A percentile compares a stretch with the other conserved stretches of the same genome.
Evolutionary conservation across 2,113 vertebrate genomes (phyloP).

Genomic region (Eubucco bourcierii): DNA sequence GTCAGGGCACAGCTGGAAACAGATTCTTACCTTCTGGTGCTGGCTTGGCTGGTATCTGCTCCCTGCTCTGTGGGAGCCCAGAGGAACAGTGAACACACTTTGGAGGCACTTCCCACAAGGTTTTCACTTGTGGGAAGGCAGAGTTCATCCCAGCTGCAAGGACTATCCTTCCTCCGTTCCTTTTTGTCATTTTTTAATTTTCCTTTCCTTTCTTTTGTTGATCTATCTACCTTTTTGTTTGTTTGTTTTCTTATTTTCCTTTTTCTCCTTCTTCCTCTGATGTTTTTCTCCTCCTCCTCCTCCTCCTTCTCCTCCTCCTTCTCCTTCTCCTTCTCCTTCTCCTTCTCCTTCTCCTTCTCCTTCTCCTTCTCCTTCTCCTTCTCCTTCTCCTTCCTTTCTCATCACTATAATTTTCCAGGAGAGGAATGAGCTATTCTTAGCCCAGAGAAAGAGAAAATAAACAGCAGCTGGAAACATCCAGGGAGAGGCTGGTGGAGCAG

Average conservation of each 20-base stretch:
- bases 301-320: not conserved
- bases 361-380: not conserved
- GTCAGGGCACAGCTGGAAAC: not conserved
- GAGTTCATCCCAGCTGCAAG: rapidly evolving
- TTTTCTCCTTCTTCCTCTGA: not conserved
- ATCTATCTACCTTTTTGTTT: too few relatives aligned
- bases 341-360: too few relatives aligned
- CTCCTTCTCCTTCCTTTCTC: not conserved
- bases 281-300: not conserved
- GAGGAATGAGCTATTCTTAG: not conserved
- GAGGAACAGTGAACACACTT: not conserved
- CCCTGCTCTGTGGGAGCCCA: rapidly evolving
- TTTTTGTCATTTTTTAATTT: not conserved
- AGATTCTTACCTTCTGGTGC: not conserved
- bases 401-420: not conserved
- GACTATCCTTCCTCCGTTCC: not conserved
- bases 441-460: not conserved
- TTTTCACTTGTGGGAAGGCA: not conserved
- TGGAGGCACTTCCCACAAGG: too few relatives aligned
- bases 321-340: not conserved
- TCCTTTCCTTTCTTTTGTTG: too few relatives aligned
- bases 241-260: too few relatives aligned
- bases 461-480: not conserved
- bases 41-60: not conserved
- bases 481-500: too few relatives aligned